Base-by-base conservation (phyloP, 1,140 invertebrate species). In the Drosophila tani region DNA sequence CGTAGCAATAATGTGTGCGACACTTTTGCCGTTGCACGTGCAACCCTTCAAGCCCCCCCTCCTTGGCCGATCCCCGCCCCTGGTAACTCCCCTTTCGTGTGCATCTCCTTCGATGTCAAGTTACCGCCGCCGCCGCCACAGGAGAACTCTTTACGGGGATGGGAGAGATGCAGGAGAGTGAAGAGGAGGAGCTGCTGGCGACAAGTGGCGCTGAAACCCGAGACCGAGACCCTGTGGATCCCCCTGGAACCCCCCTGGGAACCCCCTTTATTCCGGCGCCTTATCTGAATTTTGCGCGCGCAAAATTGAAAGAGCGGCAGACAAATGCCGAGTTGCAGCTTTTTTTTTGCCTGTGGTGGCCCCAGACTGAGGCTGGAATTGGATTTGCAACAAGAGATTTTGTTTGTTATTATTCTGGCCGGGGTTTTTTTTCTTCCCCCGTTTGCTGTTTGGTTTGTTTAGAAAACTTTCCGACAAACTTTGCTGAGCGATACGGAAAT, bases 11-110 rank as follows among this genome's bases (percentile, higher is more conserved):
- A 65, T 56, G 75, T 62, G 45, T 49, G 74, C 81, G 77, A 84
- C 81, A 84, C 75, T 85, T 79, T 85, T 84, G 69, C 69, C 70
- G 83, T 76, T 87, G 83, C 83, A 87, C 83, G 79, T 87, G 83
- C 71, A 69, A 65, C 74, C 65, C 53, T n/a, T 79, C 53, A 32
- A 15, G 78, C 55, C 53, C 47, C 62, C 55, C 56, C 55, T 21
- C 75, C 47, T n/a, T 14, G 27, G 11, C 51, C 12, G 5, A 17
- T 32, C 43, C 24, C 40, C 21, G 21, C 40, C n/a, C 58, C 41
- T 49, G 8, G 19, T 46, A 19, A 14, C 43, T 56, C 12, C 43
- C 45, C 47, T n/a, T 14, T 56, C n/a, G 35, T 15, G 11, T 29
- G 58, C 70, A 58, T 55, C 81, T 79, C 66, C 62, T 76, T 71